Conservation (phyloP, 1,140 invertebrate species). For the Tetragonula clypearis region DNA sequence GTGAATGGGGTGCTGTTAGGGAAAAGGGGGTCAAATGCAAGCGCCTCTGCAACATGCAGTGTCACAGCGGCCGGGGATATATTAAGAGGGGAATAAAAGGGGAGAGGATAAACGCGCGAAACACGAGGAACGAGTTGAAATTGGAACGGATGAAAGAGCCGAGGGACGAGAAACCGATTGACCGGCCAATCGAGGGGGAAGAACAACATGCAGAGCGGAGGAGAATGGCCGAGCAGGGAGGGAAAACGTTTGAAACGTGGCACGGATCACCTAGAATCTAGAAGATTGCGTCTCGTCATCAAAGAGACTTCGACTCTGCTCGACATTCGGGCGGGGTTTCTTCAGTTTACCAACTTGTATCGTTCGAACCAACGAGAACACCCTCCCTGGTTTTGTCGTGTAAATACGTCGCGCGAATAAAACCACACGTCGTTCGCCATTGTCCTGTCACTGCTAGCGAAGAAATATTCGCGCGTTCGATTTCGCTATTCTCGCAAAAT, state of each 20-base stretch:
- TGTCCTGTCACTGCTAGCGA: background rate
- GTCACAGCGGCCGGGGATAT: slow-evolving; percentile 18
- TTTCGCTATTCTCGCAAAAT: background rate
- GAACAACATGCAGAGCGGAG: background rate
- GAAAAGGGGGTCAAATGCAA: slow-evolving; percentile 44
- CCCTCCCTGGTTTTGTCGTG: background rate
- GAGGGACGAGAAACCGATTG: slow-evolving; percentile 7
- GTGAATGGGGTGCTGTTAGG: slow-evolving; percentile 42
- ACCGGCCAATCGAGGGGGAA: background rate
- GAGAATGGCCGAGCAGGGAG: background rate
- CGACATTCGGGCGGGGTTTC: background rate
- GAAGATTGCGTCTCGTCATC: slow-evolving; percentile 15
- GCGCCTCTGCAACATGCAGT: slow-evolving; percentile 20
- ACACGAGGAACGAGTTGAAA: background rate
- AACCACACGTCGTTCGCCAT: background rate
- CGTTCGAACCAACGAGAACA: background rate
- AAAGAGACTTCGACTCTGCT: slow-evolving; percentile 17
- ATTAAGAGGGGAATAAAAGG: slow-evolving; percentile 34
- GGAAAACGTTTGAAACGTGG: background rate
- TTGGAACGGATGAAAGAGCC: background rate
- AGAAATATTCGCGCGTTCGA: background rate
- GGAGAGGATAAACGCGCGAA: slow-evolving; percentile 27
- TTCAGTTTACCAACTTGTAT: too few relatives aligned
- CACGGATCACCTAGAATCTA: background rate
- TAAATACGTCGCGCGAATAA: background rate